phyloP scores from a whole-genome alignment of 2,113 vertebrate species.

The Glaucomys volans region DNA sequence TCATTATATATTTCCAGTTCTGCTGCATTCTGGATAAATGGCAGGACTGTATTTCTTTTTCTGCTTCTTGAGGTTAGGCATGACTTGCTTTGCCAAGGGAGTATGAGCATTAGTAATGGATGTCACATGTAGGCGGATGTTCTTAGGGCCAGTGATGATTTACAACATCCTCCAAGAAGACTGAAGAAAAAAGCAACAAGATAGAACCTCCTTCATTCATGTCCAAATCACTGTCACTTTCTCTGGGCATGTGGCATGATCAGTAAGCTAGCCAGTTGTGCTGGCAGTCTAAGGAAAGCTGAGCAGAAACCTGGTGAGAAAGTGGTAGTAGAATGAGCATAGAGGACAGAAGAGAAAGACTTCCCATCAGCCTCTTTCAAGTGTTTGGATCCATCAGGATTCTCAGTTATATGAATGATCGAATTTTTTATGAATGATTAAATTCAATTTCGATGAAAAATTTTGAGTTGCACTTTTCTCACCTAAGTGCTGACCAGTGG shows the following conservation, averaged over 20 bases:
- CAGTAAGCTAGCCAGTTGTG: neutral
- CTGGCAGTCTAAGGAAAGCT: neutral
- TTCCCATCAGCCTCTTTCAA: neutral
- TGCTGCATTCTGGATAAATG: neutral
- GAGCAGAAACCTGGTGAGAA: neutral
- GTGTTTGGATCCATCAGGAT: neutral
- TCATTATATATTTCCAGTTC: neutral
- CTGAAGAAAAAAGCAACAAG: neutral
- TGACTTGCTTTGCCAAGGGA: neutral
- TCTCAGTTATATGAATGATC: neutral
- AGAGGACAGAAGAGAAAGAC: neutral
- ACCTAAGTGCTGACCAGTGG: neutral
- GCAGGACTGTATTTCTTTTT: neutral
- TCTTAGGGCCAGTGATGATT: neutral
- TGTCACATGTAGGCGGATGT: neutral
- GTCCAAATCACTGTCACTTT: neutral
- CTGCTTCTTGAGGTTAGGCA: no score
- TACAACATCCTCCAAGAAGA: neutral
- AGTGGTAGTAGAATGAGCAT: neutral
- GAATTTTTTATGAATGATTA: neutral
- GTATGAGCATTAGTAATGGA: neutral
- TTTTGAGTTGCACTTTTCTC: neutral
- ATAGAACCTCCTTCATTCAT: neutral
- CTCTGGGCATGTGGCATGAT: neutral
- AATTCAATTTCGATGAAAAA: neutral